These are phyloP conservation scores for Drosophila atripex DNA, from an alignment of 2,888 invertebrate genomes.

Conservation along the genomic window DNA sequence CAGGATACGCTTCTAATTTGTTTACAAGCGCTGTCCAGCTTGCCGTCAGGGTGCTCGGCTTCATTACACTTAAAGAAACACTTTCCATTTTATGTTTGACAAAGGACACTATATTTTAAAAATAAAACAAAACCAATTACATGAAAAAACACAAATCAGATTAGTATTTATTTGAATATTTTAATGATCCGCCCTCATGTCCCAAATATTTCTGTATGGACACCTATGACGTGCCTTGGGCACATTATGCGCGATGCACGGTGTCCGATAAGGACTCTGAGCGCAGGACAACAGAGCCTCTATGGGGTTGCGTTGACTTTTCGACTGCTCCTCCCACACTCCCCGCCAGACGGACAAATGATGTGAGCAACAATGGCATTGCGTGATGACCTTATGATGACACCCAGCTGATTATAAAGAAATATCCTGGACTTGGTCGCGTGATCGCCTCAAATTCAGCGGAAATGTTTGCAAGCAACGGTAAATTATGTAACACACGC, in stretches of 20 bases:
- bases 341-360: slow-evolving; percentile 38
- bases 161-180: not conserved
- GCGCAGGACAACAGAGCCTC: slow-evolving; percentile 17
- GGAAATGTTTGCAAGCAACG: slow-evolving; percentile 75
- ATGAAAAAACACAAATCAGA: not conserved
- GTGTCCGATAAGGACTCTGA: slow-evolving; percentile 62
- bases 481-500: slow-evolving; percentile 71
- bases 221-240: slow-evolving; percentile 59
- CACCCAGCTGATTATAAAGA: slow-evolving; percentile 77
- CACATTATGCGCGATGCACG: slow-evolving; percentile 74
- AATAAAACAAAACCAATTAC: not conserved
- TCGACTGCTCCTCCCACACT: slow-evolving; percentile 4
- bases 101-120: not conserved
- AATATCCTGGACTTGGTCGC: slow-evolving; percentile 55
- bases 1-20: slow-evolving; percentile 78
- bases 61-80: slow-evolving; percentile 8
- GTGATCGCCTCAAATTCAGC: slow-evolving; percentile 70
- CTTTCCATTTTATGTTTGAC: not conserved
- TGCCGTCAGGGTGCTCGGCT: slow-evolving; percentile 9
- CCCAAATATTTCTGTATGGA: slow-evolving; percentile 5
- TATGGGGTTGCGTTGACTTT: slow-evolving; percentile 59
- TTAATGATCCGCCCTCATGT: not conserved
- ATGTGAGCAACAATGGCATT: slow-evolving; percentile 47
- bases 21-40: slow-evolving; percentile 62
- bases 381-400: slow-evolving; percentile 82